Evolutionary conservation across 35 echinoderm and acorn worm species (phyloP).

Genomic region (Chiridota heheva): DNA sequence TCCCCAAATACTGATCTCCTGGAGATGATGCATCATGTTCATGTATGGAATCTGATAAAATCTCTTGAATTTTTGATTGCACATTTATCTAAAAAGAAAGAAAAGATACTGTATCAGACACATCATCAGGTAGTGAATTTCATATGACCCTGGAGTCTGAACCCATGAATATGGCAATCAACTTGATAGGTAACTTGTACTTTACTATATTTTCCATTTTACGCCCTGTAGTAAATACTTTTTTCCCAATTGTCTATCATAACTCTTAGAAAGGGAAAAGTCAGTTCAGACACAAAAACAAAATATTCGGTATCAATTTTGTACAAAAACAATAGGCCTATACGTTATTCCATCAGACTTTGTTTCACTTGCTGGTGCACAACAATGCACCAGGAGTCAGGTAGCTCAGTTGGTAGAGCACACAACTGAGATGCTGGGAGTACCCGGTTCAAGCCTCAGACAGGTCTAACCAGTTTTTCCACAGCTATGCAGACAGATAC

Average conservation of each 20-base stretch:
- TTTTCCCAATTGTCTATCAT: background rate
- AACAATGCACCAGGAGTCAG: no score
- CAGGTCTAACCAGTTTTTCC: no score
- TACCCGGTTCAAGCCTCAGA: no score
- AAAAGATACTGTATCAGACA: background rate
- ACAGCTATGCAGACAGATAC: no score
- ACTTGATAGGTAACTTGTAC: background rate
- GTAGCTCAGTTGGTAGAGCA: no score
- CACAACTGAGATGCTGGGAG: no score
- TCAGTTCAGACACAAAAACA: no score
- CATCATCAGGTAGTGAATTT: background rate
- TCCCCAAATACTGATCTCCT: conserved; percentile 49
- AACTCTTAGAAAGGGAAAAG: background rate
- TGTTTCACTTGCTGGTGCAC: no score
- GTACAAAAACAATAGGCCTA: no score
- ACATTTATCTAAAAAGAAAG: conserved; percentile 77
- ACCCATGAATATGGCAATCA: background rate
- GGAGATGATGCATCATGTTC: conserved; percentile 26
- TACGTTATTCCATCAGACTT: no score
- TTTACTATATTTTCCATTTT: background rate
- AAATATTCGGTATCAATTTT: no score
- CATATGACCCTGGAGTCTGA: background rate
- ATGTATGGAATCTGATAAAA: conserved; percentile 72
- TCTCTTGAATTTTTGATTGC: conserved; percentile 74
- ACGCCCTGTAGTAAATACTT: background rate